phyloP scores from a whole-genome alignment of 2,888 invertebrate genomes.

The Trichopoda pennipes region DNA sequence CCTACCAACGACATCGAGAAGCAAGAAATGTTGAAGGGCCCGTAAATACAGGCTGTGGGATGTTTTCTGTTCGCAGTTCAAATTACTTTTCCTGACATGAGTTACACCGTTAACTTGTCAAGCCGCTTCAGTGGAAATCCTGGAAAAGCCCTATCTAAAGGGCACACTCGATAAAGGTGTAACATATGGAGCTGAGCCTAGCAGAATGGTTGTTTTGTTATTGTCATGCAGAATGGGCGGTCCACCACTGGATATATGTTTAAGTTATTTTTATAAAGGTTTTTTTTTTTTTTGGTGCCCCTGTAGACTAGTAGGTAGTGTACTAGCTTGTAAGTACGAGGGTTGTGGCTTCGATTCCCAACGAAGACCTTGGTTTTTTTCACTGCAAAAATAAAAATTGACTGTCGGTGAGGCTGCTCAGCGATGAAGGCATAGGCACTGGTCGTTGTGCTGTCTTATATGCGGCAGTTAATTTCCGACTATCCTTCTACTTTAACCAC shows the following conservation, averaged over 20 bases:
- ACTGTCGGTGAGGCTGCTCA: too few relatives aligned
- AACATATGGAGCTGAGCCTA: not conserved
- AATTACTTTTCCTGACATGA: slow-evolving; percentile 12
- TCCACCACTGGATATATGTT: not conserved
- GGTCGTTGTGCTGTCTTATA: too few relatives aligned
- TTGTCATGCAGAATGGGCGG: slow-evolving; percentile 11
- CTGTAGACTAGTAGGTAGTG: too few relatives aligned
- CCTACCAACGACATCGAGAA: not conserved
- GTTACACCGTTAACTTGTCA: slow-evolving; percentile 13
- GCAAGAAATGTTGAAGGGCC: not conserved
- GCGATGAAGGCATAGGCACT: too few relatives aligned
- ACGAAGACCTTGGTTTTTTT: too few relatives aligned
- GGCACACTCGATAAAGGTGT: not conserved
- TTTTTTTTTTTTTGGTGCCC: too few relatives aligned
- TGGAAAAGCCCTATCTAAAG: not conserved
- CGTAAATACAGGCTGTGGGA: not conserved
- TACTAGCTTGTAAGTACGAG: too few relatives aligned
- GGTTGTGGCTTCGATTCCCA: too few relatives aligned
- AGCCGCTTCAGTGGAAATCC: slow-evolving; percentile 20
- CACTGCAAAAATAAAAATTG: too few relatives aligned
- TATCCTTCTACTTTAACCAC: too few relatives aligned
- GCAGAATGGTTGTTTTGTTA: not conserved
- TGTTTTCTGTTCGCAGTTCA: not conserved
- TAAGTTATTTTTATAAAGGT: too few relatives aligned
- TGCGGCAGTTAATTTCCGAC: too few relatives aligned